Evolutionary conservation across 2,113 vertebrate species (phyloP).

Genomic region (Rhizomys pruinosus): DNA sequence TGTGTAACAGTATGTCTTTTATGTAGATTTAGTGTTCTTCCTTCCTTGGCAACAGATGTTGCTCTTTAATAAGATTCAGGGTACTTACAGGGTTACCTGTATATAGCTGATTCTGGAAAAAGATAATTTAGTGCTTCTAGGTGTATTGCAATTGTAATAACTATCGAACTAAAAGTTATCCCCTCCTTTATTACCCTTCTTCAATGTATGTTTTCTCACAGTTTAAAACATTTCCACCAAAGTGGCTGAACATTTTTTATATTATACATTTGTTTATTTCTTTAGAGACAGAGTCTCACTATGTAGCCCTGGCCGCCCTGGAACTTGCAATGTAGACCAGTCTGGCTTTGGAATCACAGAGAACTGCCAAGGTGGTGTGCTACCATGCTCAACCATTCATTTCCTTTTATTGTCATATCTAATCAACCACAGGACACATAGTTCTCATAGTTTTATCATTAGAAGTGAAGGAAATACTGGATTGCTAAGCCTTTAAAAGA

Average conservation of each 20-base stretch:
- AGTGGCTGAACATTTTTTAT: not conserved
- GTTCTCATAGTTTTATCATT: slow-evolving; percentile 15
- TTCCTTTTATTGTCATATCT: not conserved
- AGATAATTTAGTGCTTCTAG: slow-evolving; percentile 26
- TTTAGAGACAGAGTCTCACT: too few relatives aligned
- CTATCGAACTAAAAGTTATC: not conserved
- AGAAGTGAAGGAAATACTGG: not conserved
- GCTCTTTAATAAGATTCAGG: slow-evolving; percentile 4
- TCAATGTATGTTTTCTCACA: not conserved
- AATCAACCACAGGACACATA: not conserved
- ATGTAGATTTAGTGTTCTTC: slow-evolving; percentile 32
- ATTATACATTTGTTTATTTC: not conserved
- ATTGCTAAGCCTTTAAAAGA: slow-evolving; percentile 30
- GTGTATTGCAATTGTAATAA: not conserved
- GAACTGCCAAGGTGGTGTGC: too few relatives aligned
- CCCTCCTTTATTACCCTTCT: not conserved
- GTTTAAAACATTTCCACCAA: not conserved
- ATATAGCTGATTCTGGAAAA: not conserved
- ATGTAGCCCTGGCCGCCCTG: too few relatives aligned
- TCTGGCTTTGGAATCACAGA: too few relatives aligned
- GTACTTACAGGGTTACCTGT: not conserved
- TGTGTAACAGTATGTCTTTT: not conserved
- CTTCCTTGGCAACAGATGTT: not conserved
- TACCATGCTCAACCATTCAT: too few relatives aligned
- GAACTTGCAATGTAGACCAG: too few relatives aligned